A percentile compares a stretch with the other conserved stretches of the same genome.
These are phyloP conservation scores for Drosophila suboccidentalis DNA, from an alignment of 2,888 invertebrate species.

Conservation along the genomic window DNA sequence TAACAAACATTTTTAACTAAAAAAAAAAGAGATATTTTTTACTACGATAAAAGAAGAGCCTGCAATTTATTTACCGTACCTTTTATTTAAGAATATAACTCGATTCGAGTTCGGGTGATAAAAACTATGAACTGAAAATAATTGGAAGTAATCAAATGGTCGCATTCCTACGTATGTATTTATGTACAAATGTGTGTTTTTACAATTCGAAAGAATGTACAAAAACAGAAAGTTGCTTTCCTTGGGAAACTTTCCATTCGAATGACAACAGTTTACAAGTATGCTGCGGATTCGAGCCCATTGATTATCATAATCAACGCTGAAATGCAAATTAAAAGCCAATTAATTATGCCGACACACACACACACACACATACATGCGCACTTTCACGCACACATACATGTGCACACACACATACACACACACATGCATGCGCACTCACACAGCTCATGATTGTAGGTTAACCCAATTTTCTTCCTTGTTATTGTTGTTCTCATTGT, in stretches of 20 bases:
- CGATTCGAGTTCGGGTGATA: no score
- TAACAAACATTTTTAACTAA: no score
- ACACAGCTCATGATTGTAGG: conserved; percentile 19
- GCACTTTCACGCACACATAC: conserved; percentile 1
- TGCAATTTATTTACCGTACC: no score
- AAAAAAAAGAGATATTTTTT: no score
- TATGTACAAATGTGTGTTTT: no score
- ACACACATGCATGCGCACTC: background rate
- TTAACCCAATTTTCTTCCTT: conserved; percentile 6
- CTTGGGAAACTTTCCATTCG: conserved; percentile 9
- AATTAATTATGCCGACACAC: conserved; percentile 50
- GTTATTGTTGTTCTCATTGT: conserved; percentile 2
- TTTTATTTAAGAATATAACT: no score
- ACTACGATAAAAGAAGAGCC: no score
- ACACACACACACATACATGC: conserved; percentile 8
- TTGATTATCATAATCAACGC: conserved; percentile 48
- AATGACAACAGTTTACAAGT: background rate
- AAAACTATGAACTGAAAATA: no score
- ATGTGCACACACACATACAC: background rate
- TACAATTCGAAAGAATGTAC: background rate
- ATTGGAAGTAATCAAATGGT: no score
- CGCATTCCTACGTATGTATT: no score
- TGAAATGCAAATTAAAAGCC: conserved; percentile 55
- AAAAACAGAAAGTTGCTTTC: background rate
- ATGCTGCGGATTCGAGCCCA: conserved; percentile 32